phyloP scores from a whole-genome alignment of 2,797 vertebrate genomes.

The Champsocephalus esox region DNA sequence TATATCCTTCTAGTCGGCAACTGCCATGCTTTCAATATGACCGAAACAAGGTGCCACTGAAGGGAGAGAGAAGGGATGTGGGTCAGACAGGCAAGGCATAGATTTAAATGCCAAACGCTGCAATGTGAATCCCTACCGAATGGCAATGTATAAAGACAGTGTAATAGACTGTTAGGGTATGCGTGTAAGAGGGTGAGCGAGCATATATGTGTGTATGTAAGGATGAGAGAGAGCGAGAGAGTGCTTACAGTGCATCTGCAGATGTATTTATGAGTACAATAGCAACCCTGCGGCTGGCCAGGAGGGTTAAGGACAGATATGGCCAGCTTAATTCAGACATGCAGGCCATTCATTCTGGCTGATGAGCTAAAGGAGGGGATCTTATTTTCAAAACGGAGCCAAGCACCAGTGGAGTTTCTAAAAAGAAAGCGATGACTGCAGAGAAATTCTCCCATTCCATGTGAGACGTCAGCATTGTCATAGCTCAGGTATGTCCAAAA shows the following conservation, averaged over 20 bases:
- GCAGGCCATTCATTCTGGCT: conserved; percentile 16
- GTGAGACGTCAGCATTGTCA: conserved; percentile 31
- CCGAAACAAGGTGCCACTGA: conserved; percentile 39
- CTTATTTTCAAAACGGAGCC: conserved; percentile 33
- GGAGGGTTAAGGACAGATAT: conserved; percentile 38
- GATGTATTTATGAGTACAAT: conserved; percentile 44
- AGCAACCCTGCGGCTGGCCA: conserved; percentile 3
- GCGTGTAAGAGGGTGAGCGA: neutral
- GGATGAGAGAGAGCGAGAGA: neutral
- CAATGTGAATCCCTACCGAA: conserved; percentile 26
- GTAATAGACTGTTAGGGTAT: neutral
- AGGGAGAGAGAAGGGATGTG: conserved; percentile 36
- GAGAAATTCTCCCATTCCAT: conserved; percentile 36
- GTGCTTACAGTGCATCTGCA: conserved; percentile 31
- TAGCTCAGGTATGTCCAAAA: conserved; percentile 31
- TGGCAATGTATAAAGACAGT: conserved; percentile 11
- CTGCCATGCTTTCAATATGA: conserved; percentile 32
- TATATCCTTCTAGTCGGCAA: conserved; percentile 38
- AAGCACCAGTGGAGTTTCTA: conserved; percentile 26
- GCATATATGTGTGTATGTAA: neutral
- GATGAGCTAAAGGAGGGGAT: conserved; percentile 31
- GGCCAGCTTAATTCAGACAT: conserved; percentile 26
- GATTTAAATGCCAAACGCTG: conserved; percentile 39
- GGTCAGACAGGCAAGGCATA: conserved; percentile 40
- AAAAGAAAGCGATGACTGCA: conserved; percentile 46